These are phyloP conservation scores for Prionace glauca DNA, from an alignment of 2,797 vertebrate species.

Conservation along the genomic window DNA sequence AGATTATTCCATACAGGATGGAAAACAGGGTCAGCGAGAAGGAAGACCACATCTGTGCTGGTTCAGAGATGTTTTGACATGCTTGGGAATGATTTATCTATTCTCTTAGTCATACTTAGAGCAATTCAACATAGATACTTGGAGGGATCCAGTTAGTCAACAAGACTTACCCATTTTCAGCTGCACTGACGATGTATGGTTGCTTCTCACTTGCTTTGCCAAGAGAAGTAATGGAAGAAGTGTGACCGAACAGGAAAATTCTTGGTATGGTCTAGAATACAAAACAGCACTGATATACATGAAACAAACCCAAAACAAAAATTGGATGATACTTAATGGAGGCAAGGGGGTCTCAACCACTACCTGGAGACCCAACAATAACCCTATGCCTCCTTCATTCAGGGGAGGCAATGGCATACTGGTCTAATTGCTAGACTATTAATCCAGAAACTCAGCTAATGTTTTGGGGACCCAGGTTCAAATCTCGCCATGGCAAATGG, in stretches of 20 bases:
- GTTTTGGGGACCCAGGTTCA: too few species aligned
- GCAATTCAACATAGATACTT: not conserved
- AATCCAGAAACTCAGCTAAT: too few species aligned
- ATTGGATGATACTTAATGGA: not conserved
- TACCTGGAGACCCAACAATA: not conserved
- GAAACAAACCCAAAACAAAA: not conserved
- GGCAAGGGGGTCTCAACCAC: not conserved
- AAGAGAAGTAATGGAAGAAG: constrained; percentile 61
- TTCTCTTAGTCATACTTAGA: not conserved
- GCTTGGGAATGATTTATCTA: not conserved
- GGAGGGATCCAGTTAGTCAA: not conserved
- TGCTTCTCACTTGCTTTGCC: constrained; percentile 67
- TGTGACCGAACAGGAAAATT: constrained; percentile 65
- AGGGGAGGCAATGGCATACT: not conserved
- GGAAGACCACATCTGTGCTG: not conserved
- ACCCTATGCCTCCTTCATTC: not conserved
- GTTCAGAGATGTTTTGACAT: not conserved
- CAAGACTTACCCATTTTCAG: constrained; percentile 65
- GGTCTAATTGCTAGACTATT: too few species aligned
- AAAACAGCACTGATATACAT: not conserved
- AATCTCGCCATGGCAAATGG: too few species aligned
- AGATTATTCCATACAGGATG: not conserved
- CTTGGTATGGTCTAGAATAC: constrained; percentile 58
- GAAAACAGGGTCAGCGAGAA: not conserved
- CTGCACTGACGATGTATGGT: constrained; percentile 62